phyloP scores from a whole-genome alignment of 1,140 invertebrate species.

The Drosophila melanica region DNA sequence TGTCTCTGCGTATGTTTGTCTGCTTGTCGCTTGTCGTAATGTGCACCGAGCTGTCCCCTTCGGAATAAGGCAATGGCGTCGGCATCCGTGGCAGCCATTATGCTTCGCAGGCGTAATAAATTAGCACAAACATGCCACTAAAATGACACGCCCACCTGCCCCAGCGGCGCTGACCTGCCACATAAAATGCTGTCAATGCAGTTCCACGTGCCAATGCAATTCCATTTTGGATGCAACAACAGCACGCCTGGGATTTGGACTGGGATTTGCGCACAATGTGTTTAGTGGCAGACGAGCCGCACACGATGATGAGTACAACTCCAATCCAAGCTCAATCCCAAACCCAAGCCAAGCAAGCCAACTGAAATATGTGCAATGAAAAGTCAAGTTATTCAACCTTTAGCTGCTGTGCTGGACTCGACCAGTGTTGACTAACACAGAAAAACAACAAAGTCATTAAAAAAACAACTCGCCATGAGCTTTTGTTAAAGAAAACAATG shows the following conservation, averaged over 20 bases:
- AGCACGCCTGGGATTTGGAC: conserved; percentile 68
- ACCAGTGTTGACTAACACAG: background rate
- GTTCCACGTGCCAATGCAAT: conserved; percentile 64
- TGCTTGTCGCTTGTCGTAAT: conserved; percentile 32
- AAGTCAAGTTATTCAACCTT: conserved; percentile 27
- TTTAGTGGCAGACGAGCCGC: conserved; percentile 57
- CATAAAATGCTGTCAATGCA: conserved; percentile 79
- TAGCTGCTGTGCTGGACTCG: conserved; percentile 5
- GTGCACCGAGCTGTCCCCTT: conserved; percentile 35
- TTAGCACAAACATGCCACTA: conserved; percentile 81
- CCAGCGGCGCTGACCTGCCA: conserved; percentile 51
- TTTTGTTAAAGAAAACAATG: no score
- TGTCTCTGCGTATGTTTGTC: background rate
- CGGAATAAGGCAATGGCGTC: conserved; percentile 18
- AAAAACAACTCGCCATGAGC: no score
- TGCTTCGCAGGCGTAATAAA: conserved; percentile 77
- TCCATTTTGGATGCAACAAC: conserved; percentile 53
- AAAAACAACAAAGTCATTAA: background rate
- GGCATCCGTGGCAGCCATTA: conserved; percentile 58
- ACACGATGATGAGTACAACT: conserved; percentile 22
- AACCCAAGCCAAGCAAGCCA: conserved; percentile 34
- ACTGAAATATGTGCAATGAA: conserved; percentile 54
- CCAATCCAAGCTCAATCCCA: conserved; percentile 6
- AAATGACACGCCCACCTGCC: conserved; percentile 68
- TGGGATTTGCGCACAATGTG: conserved; percentile 79